These are phyloP conservation scores for Pectinophora gossypiella DNA, from an alignment of 1,140 invertebrate genomes.

Conservation along the genomic window DNA sequence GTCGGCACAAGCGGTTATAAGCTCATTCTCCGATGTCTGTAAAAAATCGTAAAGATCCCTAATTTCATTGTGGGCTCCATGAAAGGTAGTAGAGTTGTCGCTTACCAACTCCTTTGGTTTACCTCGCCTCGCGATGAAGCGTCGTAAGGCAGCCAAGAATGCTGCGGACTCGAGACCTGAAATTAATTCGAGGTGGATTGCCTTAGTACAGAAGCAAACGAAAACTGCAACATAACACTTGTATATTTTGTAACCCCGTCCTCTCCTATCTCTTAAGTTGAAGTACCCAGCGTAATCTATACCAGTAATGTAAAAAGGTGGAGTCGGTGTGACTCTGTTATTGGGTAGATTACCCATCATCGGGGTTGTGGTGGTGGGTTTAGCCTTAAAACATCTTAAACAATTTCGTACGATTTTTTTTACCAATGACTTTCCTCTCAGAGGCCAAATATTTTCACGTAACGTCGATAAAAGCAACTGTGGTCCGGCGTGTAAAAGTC, in stretches of 20 bases:
- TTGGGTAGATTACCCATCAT: not conserved
- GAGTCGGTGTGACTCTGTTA: constrained; percentile 2
- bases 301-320: constrained; percentile 21
- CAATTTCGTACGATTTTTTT: constrained; percentile 3
- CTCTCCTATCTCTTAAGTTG: constrained; percentile 13
- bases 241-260: constrained; percentile 4
- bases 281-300: constrained; percentile 35
- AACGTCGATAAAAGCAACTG: not conserved
- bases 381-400: not conserved
- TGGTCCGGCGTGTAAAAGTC: not conserved
- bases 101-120: constrained; percentile 25
- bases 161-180: constrained; percentile 13
- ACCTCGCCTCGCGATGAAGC: constrained; percentile 47
- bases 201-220: constrained; percentile 23
- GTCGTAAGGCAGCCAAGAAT: constrained; percentile 39
- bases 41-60: constrained; percentile 5
- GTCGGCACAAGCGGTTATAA: constrained; percentile 1
- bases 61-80: constrained; percentile 17
- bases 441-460: constrained; percentile 2
- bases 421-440: not conserved
- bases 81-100: constrained; percentile 42
- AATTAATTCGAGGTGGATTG: constrained; percentile 34
- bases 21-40: not conserved
- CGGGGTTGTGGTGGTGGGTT: not conserved
- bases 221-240: constrained; percentile 23